These are phyloP conservation scores for Pangasius sanitwongsei DNA, from an alignment of 2,797 vertebrate genomes.

Conservation along the genomic window DNA sequence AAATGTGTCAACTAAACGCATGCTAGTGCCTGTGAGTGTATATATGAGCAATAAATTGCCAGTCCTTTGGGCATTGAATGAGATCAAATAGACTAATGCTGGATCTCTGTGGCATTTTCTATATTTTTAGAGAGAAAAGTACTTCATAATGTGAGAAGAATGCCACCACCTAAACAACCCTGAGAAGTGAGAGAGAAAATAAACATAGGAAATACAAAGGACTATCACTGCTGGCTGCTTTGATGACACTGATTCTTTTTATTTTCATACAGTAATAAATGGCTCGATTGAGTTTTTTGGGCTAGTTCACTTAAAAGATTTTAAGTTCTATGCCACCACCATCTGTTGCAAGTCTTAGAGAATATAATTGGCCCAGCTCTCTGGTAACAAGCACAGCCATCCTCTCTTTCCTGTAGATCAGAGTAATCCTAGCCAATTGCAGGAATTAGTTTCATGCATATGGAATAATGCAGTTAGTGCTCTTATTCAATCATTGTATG, in stretches of 20 bases:
- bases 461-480: background rate
- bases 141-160: slow-evolving; percentile 35
- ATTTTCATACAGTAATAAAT: background rate
- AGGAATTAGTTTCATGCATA: slow-evolving; percentile 1
- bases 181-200: slow-evolving; percentile 27
- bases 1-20: slow-evolving; percentile 46
- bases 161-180: slow-evolving; percentile 9
- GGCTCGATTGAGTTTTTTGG: background rate
- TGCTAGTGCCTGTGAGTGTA: slow-evolving; percentile 42
- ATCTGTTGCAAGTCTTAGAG: slow-evolving; percentile 17
- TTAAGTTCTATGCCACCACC: background rate
- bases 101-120: slow-evolving; percentile 36
- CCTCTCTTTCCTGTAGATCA: background rate
- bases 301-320: slow-evolving; percentile 3
- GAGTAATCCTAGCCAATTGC: background rate
- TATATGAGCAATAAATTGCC: slow-evolving; percentile 51
- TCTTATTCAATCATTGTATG: background rate
- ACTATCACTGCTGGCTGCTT: background rate
- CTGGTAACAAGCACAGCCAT: slow-evolving; percentile 2
- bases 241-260: background rate
- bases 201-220: background rate
- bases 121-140: slow-evolving; percentile 22
- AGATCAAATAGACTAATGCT: slow-evolving; percentile 45
- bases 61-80: slow-evolving; percentile 34
- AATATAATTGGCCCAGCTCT: slow-evolving; percentile 16